These are phyloP conservation scores for Pycnonotus jocosus DNA, from an alignment of 2,113 vertebrate genomes.

Conservation along the genomic window DNA sequence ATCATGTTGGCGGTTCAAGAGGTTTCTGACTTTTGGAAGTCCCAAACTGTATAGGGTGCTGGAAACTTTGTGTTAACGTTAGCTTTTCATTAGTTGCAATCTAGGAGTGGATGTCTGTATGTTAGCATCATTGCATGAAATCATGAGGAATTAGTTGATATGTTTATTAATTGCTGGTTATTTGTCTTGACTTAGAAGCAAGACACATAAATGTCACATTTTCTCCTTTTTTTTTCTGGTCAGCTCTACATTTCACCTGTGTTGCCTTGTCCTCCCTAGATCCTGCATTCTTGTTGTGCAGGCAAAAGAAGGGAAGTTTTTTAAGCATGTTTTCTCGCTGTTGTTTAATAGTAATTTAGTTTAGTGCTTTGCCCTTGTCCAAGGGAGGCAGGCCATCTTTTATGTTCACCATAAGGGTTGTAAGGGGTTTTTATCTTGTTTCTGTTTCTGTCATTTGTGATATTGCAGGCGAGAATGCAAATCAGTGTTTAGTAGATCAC, in stretches of 20 bases:
- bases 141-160: neutral
- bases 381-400: neutral
- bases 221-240: neutral
- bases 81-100: neutral
- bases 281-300: neutral
- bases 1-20: neutral
- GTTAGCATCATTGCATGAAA: neutral
- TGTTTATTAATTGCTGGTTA: neutral
- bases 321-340: neutral
- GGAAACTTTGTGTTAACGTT: accelerated
- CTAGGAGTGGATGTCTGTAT: neutral
- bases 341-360: neutral
- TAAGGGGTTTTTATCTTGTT: neutral
- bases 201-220: neutral
- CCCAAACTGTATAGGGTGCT: neutral
- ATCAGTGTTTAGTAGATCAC: neutral
- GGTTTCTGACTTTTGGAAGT: neutral
- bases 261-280: neutral
- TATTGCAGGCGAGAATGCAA: neutral
- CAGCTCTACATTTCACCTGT: neutral
- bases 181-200: neutral
- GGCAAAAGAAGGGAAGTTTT: neutral
- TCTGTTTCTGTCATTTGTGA: neutral
- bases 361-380: neutral
- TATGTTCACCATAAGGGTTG: neutral